These are phyloP conservation scores for Phrynocephalus versicolor DNA, from an alignment of 2,113 vertebrate species.

Conservation along the genomic window DNA sequence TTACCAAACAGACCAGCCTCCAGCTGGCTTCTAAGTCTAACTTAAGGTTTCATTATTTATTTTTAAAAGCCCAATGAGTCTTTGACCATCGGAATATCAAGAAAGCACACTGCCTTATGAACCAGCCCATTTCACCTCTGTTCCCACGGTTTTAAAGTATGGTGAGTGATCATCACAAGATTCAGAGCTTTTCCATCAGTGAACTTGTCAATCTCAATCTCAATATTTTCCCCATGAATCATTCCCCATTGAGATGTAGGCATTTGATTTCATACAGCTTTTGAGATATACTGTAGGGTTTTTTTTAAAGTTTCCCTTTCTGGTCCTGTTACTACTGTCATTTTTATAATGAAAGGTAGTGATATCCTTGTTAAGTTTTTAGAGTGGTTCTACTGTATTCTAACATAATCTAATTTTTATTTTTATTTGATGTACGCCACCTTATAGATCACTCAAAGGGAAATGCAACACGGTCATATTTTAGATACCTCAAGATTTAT, in stretches of 20 bases:
- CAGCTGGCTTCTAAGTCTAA: background rate
- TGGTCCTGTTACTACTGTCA: background rate
- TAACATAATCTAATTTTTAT: background rate
- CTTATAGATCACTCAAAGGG: background rate
- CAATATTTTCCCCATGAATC: background rate
- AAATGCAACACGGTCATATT: background rate
- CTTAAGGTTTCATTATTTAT: background rate
- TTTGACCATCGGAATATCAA: too few species aligned
- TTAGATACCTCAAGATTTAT: conserved; percentile 1
- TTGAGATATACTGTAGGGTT: background rate
- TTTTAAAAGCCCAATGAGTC: background rate
- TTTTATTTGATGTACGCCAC: background rate
- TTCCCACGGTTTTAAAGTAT: background rate
- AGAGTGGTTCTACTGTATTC: background rate
- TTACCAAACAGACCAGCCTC: background rate
- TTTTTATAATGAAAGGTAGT: background rate
- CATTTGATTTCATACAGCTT: background rate
- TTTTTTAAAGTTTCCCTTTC: too few species aligned
- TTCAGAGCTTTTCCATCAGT: background rate
- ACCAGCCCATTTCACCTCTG: background rate
- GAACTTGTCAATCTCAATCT: background rate
- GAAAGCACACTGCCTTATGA: background rate
- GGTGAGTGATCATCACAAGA: background rate
- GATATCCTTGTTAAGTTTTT: background rate
- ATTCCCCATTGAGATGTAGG: background rate